Conservation (phyloP, 2,888 invertebrate genomes). For the Drosophila anomalipes region DNA sequence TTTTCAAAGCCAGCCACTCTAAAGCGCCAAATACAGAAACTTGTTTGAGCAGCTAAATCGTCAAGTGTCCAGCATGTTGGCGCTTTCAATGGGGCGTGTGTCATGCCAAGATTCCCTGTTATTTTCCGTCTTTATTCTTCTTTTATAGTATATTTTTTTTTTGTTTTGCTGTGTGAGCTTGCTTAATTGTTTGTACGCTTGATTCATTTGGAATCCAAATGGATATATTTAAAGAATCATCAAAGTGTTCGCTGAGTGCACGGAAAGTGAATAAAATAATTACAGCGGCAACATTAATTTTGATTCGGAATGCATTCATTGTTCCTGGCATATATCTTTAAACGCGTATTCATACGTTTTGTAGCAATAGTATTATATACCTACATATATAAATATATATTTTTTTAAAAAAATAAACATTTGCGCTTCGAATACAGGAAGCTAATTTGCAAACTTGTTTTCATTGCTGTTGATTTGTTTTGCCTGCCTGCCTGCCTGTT, state of each 20-base stretch:
- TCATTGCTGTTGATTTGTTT: constrained; percentile 24
- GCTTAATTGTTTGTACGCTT: constrained; percentile 35
- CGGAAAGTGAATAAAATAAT: constrained; percentile 22
- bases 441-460: constrained; percentile 57
- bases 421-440: constrained; percentile 47
- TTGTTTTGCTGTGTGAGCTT: constrained; percentile 16
- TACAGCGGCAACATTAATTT: constrained; percentile 23
- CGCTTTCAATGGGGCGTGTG: constrained; percentile 40
- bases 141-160: not conserved
- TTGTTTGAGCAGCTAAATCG: constrained; percentile 55
- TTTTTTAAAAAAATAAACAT: not conserved
- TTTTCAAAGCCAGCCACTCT: constrained; percentile 61
- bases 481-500: constrained; percentile 5
- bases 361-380: not conserved
- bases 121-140: constrained; percentile 15
- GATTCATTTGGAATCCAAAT: constrained; percentile 51
- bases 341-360: not conserved
- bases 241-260: constrained; percentile 7
- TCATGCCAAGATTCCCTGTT: constrained; percentile 36
- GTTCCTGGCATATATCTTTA: constrained; percentile 11
- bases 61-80: constrained; percentile 41
- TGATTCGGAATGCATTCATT: constrained; percentile 39
- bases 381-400: not conserved
- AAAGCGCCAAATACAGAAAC: constrained; percentile 73
- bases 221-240: constrained; percentile 4